Evolutionary conservation across 2,113 vertebrate genomes (phyloP), one percentile per base, ranked within the genome.

Genomic region (Embiotoca jacksoni): DNA sequence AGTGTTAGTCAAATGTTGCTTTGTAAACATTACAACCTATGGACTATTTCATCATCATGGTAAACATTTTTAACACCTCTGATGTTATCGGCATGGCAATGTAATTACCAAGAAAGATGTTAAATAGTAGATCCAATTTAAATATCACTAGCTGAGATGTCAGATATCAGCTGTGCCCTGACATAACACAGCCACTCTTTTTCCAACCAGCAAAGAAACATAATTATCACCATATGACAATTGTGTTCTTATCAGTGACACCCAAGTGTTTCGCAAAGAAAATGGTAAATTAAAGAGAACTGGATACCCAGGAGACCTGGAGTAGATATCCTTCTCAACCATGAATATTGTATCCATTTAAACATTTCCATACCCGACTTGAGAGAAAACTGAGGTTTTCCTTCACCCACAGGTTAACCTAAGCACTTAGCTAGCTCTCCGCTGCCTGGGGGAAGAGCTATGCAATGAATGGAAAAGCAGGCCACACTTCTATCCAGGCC

Each of bases 401-500:
- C 73, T 63, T 70, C 74, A 83, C 66, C 37, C 72, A 37, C 55
- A 82, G 79, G 81, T 83, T 88, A 91, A 88, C 72, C 76, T 44
- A 44, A 89, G 54, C 84, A 88, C 71, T 85, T 67, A 81, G 71
- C 66, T 33, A 52, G 72, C 75, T 58, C 55, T 59, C 70, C 58
- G 9, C 60, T 49, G 84, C 84, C 85, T 16, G 23, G 65, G 65
- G 84, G 82, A 82, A 86, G 80, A 83, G 81, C 85, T 75, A 81
- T 66, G 85, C 86, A 92, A 92, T 90, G 77, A 92, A 93, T 89
- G 71, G 85, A 91, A 94, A 92, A 92, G 81, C 84, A 92, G 88
- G 91, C 86, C 91, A 89, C 74, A 88, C 32, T 90, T 92, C 89
- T 91, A 93, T 93, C 89, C 87, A 91, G 89, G 90, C 93, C 88